phyloP scores from a whole-genome alignment of 1,140 invertebrate genomes.

The Leptinotarsa defecta region DNA sequence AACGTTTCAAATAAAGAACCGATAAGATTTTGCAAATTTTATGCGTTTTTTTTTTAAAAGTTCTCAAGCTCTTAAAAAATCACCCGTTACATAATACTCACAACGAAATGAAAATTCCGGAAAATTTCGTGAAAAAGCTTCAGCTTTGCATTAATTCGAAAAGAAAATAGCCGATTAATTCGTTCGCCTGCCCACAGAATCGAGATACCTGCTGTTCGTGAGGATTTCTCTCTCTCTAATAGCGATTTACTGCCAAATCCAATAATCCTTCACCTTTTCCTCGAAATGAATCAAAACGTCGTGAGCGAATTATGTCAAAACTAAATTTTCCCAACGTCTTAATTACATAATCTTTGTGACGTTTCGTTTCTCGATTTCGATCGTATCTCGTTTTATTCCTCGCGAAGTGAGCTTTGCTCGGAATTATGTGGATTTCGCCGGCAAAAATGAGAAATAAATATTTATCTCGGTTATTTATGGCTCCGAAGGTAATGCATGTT shows the following conservation, averaged over 20 bases:
- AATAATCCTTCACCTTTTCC: not conserved
- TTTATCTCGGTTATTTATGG: constrained; percentile 2
- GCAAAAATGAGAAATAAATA: constrained; percentile 3
- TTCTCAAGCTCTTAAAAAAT: too few relatives aligned
- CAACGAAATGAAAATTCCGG: too few relatives aligned
- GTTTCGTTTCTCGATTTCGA: not conserved
- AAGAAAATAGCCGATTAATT: too few relatives aligned
- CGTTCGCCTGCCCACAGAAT: too few relatives aligned
- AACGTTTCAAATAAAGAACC: too few relatives aligned
- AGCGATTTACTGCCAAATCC: not conserved
- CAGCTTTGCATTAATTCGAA: too few relatives aligned
- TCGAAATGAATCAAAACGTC: not conserved
- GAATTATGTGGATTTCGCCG: not conserved
- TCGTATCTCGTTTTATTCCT: not conserved
- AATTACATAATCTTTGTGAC: constrained; percentile 2
- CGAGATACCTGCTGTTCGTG: too few relatives aligned
- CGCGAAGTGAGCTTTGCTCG: constrained; percentile 3
- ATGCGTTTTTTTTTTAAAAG: too few relatives aligned
- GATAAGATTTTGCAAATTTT: too few relatives aligned
- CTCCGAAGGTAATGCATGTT: not conserved
- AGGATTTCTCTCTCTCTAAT: too few relatives aligned
- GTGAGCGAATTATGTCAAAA: not conserved
- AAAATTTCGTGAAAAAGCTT: too few relatives aligned
- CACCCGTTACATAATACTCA: too few relatives aligned
- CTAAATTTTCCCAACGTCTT: not conserved